phyloP scores from a whole-genome alignment of 2,113 vertebrate genomes.

The Heterotilapia buettikoferi region DNA sequence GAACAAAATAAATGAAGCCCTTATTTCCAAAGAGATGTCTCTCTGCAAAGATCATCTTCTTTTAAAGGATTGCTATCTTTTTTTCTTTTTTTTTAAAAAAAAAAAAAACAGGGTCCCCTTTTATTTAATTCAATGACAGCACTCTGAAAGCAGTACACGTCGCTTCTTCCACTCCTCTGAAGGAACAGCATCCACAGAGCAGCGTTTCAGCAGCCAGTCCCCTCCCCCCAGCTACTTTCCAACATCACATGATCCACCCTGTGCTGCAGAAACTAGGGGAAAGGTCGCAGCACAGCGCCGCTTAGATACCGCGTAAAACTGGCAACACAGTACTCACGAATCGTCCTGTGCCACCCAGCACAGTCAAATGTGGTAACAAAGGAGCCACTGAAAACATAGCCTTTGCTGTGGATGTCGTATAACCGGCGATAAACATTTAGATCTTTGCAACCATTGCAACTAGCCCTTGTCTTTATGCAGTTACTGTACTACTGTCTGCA shows the following conservation, averaged over 20 bases:
- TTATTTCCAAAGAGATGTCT: neutral
- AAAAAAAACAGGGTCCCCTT: neutral
- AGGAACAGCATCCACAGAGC: constrained; percentile 17
- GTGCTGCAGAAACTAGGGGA: constrained; percentile 72
- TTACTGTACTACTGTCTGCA: neutral
- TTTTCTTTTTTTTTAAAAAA: neutral
- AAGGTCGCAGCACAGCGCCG: constrained; percentile 67
- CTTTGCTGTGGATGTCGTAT: neutral
- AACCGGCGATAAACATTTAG: neutral
- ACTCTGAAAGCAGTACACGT: constrained; percentile 33
- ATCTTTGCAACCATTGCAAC: neutral
- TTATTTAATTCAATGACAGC: neutral
- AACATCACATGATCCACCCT: constrained; percentile 67
- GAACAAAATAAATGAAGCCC: neutral
- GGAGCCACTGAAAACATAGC: neutral
- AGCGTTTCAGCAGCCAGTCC: constrained; percentile 7
- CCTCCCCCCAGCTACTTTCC: constrained; percentile 47
- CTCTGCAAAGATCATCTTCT: neutral
- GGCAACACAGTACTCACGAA: neutral
- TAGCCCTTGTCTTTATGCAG: neutral
- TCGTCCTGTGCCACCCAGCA: neutral
- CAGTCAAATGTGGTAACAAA: accelerated
- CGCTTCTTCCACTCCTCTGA: neutral
- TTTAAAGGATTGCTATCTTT: neutral
- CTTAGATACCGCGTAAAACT: constrained; percentile 6